Percentiles rank a stretch among this genome's conserved stretches.
Conservation (phyloP, 1,140 invertebrate genomes). For the Oreohelix idahoensis region DNA sequence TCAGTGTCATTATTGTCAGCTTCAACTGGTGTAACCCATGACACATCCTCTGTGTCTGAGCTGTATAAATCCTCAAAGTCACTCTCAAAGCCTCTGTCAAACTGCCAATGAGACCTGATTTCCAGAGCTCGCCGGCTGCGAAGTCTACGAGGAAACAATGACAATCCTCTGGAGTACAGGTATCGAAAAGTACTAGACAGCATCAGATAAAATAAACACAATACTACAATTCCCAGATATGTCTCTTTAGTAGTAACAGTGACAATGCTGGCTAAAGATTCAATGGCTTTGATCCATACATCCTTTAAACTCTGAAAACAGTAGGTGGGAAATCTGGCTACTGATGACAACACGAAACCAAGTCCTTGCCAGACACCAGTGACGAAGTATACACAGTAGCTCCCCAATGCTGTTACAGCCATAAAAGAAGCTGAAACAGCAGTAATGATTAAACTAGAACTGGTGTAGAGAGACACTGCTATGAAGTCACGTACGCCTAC, state of each 20-base stretch:
- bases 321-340: constrained; percentile 31
- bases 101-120: neutral
- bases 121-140: neutral
- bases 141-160: constrained; percentile 33
- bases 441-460: neutral
- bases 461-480: neutral
- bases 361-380: constrained; percentile 39
- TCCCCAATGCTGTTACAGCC: constrained; percentile 42
- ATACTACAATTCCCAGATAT: constrained; percentile 46
- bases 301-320: constrained; percentile 22
- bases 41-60: constrained; percentile 11
- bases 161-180: constrained; percentile 34
- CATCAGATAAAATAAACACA: constrained; percentile 40
- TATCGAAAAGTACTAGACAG: constrained; percentile 38
- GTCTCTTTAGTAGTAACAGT: constrained; percentile 42
- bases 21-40: neutral
- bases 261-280: neutral
- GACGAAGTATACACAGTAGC: constrained; percentile 32
- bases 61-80: constrained; percentile 40
- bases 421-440: neutral
- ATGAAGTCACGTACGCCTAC: neutral
- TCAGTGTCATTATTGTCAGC: constrained; percentile 6
- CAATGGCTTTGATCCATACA: constrained; percentile 24
- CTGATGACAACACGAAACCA: constrained; percentile 41
- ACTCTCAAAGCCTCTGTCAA: constrained; percentile 46